phyloP scores from a whole-genome alignment of 2,113 vertebrate species.

The Tor tambroides region DNA sequence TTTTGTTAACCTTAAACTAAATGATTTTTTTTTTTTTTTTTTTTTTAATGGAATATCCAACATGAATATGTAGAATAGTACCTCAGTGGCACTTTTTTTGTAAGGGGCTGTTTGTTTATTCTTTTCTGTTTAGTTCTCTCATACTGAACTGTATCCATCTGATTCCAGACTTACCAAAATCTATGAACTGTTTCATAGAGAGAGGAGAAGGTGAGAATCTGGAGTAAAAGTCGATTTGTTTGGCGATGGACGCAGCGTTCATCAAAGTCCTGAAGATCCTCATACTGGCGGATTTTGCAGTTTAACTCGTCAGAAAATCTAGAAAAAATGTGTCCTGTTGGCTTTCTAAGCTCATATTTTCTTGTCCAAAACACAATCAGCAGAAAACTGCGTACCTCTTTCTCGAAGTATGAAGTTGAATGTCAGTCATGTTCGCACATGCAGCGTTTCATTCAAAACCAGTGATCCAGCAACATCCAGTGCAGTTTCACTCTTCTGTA shows the following conservation, averaged over 20 bases:
- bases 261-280: constrained; percentile 74
- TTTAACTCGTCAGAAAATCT: not conserved
- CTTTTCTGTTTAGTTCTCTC: not conserved
- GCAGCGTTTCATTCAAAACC: not conserved
- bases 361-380: not conserved
- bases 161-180: constrained; percentile 75
- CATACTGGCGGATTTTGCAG: constrained; percentile 62
- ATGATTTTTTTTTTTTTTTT: too few relatives aligned
- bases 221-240: constrained; percentile 79
- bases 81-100: not conserved
- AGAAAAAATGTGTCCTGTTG: not conserved
- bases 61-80: too few relatives aligned
- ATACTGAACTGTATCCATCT: not conserved
- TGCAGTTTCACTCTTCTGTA: too few relatives aligned
- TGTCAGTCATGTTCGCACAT: not conserved
- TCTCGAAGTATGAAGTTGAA: not conserved
- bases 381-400: not conserved
- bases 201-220: constrained; percentile 81
- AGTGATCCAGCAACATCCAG: too few relatives aligned
- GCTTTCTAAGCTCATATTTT: not conserved
- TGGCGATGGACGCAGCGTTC: constrained; percentile 70
- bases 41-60: too few relatives aligned
- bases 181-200: constrained; percentile 84
- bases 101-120: not conserved
- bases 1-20: too few relatives aligned